These are phyloP conservation scores for Piprites chloris DNA, from an alignment of 2,113 vertebrate species.

Conservation along the genomic window DNA sequence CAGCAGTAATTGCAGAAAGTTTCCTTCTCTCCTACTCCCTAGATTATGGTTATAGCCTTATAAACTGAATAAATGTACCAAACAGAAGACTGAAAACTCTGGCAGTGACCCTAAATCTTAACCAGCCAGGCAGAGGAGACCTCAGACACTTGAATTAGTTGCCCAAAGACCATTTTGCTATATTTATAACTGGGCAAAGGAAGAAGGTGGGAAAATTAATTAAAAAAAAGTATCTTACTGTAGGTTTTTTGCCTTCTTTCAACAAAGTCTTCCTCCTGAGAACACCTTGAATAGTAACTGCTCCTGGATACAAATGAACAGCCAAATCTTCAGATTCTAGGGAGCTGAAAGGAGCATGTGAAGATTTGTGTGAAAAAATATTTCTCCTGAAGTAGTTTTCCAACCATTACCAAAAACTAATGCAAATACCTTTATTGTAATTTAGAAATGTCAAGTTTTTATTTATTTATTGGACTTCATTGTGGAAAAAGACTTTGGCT, in stretches of 20 bases:
- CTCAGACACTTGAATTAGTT: background rate
- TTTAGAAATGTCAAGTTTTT: slow-evolving; percentile 26
- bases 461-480: slow-evolving; percentile 30
- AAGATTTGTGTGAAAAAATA: slow-evolving; percentile 14
- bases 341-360: slow-evolving; percentile 79
- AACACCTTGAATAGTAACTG: slow-evolving; percentile 94
- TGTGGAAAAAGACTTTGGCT: slow-evolving; percentile 29
- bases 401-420: slow-evolving; percentile 31
- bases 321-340: slow-evolving; percentile 95
- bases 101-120: background rate
- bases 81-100: background rate
- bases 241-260: slow-evolving; percentile 98
- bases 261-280: slow-evolving; percentile 93
- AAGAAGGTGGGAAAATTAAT: background rate
- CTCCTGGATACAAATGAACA: slow-evolving; percentile 94
- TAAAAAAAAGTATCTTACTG: slow-evolving; percentile 76
- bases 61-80: background rate
- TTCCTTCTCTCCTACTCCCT: background rate
- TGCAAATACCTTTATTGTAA: slow-evolving; percentile 2
- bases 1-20: background rate
- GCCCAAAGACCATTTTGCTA: background rate
- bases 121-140: background rate
- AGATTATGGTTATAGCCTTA: background rate
- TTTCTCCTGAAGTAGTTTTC: background rate
- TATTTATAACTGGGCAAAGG: background rate